A percentile compares a stretch with the other conserved stretches of the same genome.
Evolutionary conservation across 1,140 invertebrate genomes (phyloP).

Genomic region (Diprion similis): DNA sequence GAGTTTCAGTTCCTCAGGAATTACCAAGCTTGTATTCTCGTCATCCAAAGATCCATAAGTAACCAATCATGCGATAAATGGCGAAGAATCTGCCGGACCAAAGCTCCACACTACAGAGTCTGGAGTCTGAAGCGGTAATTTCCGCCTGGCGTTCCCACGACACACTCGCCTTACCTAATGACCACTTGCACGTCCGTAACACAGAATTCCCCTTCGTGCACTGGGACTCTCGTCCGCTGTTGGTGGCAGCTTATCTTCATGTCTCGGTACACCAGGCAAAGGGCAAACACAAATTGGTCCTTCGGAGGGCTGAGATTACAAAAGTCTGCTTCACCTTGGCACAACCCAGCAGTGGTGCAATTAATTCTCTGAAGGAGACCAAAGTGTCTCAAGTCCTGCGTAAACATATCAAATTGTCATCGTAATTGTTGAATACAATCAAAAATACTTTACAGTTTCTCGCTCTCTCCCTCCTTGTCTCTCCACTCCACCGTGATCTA

Average conservation of each 20-base stretch:
- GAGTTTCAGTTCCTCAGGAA: too few relatives aligned
- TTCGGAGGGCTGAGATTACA: neutral
- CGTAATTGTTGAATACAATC: too few relatives aligned
- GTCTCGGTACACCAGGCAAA: neutral
- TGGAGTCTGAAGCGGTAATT: neutral
- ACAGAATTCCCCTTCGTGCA: constrained; percentile 1
- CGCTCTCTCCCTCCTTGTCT: neutral
- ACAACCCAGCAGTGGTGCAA: neutral
- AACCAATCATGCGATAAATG: too few relatives aligned
- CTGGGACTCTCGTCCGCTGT: neutral
- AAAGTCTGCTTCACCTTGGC: neutral
- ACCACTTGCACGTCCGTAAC: neutral
- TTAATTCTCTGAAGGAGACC: neutral
- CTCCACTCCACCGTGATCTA: neutral
- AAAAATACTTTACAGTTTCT: neutral
- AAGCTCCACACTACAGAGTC: too few relatives aligned
- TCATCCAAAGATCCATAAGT: too few relatives aligned
- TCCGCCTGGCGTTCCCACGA: neutral
- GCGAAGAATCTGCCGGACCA: too few relatives aligned
- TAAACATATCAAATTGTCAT: neutral
- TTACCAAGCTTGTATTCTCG: too few relatives aligned
- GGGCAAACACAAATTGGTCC: neutral
- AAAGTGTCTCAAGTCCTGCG: too few relatives aligned
- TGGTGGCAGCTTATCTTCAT: neutral
- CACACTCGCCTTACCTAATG: neutral